phyloP scores from a whole-genome alignment of 2,888 invertebrate species.

The Apantesis nais region DNA sequence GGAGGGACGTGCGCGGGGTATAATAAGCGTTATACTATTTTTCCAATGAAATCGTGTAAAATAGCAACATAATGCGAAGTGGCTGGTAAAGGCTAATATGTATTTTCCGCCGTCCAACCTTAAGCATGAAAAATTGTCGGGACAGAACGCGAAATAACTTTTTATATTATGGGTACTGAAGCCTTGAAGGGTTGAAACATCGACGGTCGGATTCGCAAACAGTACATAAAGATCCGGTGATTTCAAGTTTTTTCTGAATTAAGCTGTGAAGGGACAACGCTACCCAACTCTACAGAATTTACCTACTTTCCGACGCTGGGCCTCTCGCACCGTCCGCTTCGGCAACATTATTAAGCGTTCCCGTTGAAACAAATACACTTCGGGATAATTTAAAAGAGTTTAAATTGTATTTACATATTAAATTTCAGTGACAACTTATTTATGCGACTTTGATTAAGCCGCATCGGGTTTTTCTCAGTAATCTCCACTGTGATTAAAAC shows the following conservation, averaged over 20 bases:
- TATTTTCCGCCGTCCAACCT: constrained; percentile 53
- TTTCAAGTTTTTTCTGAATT: constrained; percentile 79
- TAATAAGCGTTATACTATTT: constrained; percentile 32
- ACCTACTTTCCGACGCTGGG: constrained; percentile 52
- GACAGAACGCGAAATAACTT: constrained; percentile 66
- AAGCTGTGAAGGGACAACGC: constrained; percentile 74
- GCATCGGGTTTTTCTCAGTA: constrained; percentile 43
- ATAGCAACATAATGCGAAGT: constrained; percentile 49
- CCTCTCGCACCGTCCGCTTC: constrained; percentile 46
- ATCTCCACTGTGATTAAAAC: constrained; percentile 41
- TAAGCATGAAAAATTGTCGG: constrained; percentile 63
- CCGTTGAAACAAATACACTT: constrained; percentile 68
- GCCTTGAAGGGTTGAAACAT: constrained; percentile 76
- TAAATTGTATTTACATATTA: constrained; percentile 51
- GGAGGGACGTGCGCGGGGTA: constrained; percentile 27
- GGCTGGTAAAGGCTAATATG: constrained; percentile 54
- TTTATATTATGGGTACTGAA: constrained; percentile 72
- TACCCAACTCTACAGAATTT: constrained; percentile 65
- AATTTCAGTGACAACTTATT: constrained; percentile 58
- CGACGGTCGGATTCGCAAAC: constrained; percentile 76
- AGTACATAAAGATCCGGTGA: constrained; percentile 78
- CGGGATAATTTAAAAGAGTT: constrained; percentile 63
- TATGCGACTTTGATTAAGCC: constrained; percentile 54
- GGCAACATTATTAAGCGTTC: constrained; percentile 76
- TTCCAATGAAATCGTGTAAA: constrained; percentile 46